phyloP scores from a whole-genome alignment of 2,888 invertebrate genomes.

The Synergus umbraculus region DNA sequence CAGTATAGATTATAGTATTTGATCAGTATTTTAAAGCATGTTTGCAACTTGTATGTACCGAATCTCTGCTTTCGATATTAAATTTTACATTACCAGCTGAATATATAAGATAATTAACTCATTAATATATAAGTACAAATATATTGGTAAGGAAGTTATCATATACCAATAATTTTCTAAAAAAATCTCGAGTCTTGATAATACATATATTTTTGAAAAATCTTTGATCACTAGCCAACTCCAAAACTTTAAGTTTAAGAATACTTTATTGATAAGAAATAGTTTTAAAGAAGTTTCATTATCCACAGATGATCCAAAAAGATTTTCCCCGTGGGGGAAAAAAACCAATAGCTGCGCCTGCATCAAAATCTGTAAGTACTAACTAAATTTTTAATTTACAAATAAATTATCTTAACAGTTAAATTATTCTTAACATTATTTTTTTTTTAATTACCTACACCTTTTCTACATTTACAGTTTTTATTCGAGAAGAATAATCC shows the following conservation, averaged over 20 bases:
- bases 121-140: neutral
- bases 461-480: conserved; percentile 9
- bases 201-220: neutral
- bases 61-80: neutral
- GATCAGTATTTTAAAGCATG: neutral
- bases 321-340: conserved; percentile 71
- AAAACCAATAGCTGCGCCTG: conserved; percentile 57
- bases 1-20: neutral
- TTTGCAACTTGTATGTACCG: neutral
- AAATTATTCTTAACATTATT: too few species aligned
- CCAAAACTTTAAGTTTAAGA: neutral
- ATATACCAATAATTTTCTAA: neutral
- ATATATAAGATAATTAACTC: neutral
- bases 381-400: neutral
- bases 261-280: neutral
- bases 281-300: neutral
- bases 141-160: neutral
- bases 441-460: neutral
- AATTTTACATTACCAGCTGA: neutral
- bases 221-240: neutral
- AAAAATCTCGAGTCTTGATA: neutral
- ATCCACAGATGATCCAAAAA: conserved; percentile 65
- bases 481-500: conserved; percentile 50
- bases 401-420: neutral
- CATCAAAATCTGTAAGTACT: conserved; percentile 59